Evolutionary conservation across 2,888 invertebrate species (phyloP).

Genomic region (Belgica antarctica): DNA sequence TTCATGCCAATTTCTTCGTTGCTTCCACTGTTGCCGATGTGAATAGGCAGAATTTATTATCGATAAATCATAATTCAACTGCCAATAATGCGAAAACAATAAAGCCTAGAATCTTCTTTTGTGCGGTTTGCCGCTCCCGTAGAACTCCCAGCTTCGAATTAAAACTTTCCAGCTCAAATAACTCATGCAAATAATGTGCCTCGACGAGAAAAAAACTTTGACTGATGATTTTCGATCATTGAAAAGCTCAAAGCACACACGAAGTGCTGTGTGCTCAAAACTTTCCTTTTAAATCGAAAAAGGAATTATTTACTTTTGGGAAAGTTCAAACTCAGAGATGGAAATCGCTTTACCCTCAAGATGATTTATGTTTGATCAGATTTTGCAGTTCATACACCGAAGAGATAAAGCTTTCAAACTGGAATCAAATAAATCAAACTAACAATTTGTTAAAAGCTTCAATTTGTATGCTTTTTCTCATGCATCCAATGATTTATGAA

Average conservation of each 20-base stretch:
- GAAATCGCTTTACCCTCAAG: neutral
- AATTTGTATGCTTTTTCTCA: neutral
- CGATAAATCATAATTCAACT: conserved; percentile 24
- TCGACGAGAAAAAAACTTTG: too few relatives aligned
- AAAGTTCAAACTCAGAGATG: too few relatives aligned
- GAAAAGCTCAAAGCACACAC: too few relatives aligned
- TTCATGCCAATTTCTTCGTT: neutral
- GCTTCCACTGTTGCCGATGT: neutral
- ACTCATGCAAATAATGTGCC: too few relatives aligned
- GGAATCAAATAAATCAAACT: conserved; percentile 3
- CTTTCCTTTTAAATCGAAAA: too few relatives aligned
- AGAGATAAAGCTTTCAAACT: neutral
- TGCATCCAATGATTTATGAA: conserved; percentile 10
- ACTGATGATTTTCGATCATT: too few relatives aligned
- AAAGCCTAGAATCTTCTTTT: neutral
- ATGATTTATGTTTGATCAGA: conserved; percentile 16
- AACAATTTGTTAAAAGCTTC: conserved; percentile 11
- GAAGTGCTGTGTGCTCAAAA: too few relatives aligned
- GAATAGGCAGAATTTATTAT: conserved; percentile 1
- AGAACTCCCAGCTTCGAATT: neutral
- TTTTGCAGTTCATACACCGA: neutral
- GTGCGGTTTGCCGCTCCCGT: neutral
- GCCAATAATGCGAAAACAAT: neutral
- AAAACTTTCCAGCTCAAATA: neutral
- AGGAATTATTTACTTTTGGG: neutral